Evolutionary conservation across 2,113 vertebrate species (phyloP).

Genomic region (Entelurus aequoreus): DNA sequence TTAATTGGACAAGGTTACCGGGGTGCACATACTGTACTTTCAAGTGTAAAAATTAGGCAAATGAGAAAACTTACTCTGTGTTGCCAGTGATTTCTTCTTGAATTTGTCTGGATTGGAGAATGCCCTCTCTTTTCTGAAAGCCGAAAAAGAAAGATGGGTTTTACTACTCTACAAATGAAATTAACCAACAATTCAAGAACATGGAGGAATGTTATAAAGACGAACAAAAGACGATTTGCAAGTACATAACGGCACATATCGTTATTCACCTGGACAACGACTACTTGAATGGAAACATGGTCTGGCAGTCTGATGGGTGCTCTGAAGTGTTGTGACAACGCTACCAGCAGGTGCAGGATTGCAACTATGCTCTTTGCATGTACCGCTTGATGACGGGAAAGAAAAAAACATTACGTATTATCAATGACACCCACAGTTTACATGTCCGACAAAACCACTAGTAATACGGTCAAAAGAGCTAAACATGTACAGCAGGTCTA

Average conservation of each 20-base stretch:
- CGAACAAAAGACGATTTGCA: background rate
- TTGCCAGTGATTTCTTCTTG: slow-evolving; percentile 99
- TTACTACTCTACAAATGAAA: background rate
- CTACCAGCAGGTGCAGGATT: slow-evolving; percentile 93
- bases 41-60: background rate
- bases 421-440: background rate
- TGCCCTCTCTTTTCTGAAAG: slow-evolving; percentile 92
- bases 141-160: background rate
- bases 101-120: slow-evolving; percentile 95
- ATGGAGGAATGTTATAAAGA: background rate
- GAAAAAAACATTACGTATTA: background rate
- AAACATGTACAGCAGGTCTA: background rate
- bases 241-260: background rate
- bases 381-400: slow-evolving; percentile 72
- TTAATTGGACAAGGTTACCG: too few species aligned
- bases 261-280: slow-evolving; percentile 88
- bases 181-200: background rate
- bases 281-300: slow-evolving; percentile 94
- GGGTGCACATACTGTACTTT: too few species aligned
- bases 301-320: slow-evolving; percentile 94
- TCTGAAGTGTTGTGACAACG: slow-evolving; percentile 92
- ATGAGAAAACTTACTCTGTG: slow-evolving; percentile 83
- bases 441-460: background rate
- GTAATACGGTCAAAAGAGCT: background rate
- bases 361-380: slow-evolving; percentile 95